phyloP scores from a whole-genome alignment of 2,113 vertebrate species.

The Merops nubicus region DNA sequence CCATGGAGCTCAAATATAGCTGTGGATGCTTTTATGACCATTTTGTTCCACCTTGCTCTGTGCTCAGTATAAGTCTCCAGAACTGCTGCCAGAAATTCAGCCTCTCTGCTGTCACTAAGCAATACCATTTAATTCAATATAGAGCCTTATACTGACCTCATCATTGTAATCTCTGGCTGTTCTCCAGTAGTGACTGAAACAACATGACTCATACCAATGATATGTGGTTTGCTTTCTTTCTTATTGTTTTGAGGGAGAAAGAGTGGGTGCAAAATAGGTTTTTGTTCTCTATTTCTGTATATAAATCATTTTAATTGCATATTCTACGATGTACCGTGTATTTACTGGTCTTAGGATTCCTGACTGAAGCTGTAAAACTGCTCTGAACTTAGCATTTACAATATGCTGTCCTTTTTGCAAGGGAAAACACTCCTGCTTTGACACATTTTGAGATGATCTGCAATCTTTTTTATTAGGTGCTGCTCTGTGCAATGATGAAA shows the following conservation, averaged over 20 bases:
- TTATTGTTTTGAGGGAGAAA: background rate
- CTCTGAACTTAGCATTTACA: background rate
- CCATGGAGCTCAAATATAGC: background rate
- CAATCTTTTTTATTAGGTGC: background rate
- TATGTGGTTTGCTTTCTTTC: background rate
- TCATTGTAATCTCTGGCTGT: background rate
- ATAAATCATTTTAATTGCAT: background rate
- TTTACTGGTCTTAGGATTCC: background rate
- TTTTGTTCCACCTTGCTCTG: background rate
- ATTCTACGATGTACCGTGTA: background rate
- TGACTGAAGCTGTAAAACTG: background rate
- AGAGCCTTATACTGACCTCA: constrained; percentile 19
- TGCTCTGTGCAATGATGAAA: background rate
- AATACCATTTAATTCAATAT: background rate
- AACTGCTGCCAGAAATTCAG: constrained; percentile 5
- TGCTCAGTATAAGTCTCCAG: background rate
- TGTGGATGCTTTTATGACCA: background rate
- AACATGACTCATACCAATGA: background rate
- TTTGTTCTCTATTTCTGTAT: background rate
- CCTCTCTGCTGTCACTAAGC: background rate
- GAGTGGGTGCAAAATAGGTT: background rate
- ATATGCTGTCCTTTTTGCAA: fast-evolving
- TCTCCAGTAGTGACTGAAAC: constrained; percentile 11
- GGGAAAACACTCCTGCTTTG: background rate
- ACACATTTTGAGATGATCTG: background rate